These are phyloP conservation scores for Hylaea fasciaria DNA, from an alignment of 2,888 invertebrate genomes.

Conservation along the genomic window DNA sequence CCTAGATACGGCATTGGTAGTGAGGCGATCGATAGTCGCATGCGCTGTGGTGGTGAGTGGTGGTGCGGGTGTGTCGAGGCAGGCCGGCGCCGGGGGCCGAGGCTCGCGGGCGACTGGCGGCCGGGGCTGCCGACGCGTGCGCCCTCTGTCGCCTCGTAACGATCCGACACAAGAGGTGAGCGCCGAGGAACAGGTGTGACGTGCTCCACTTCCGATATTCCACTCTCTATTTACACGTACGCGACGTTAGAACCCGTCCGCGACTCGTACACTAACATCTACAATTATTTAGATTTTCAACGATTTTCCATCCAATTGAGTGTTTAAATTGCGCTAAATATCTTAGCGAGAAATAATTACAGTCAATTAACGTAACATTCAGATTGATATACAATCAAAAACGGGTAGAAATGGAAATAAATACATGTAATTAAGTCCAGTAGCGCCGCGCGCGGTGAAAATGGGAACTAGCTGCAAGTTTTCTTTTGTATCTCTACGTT, in stretches of 20 bases:
- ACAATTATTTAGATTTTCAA: background rate
- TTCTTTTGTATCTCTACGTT: slow-evolving; percentile 45
- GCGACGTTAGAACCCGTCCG: background rate
- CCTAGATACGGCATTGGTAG: slow-evolving; percentile 71
- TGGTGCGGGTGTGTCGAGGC: slow-evolving; percentile 54
- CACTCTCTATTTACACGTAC: slow-evolving; percentile 3
- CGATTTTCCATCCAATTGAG: background rate
- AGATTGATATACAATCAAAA: background rate
- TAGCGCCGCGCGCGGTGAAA: slow-evolving; percentile 56
- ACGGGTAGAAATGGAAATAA: background rate
- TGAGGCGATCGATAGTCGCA: slow-evolving; percentile 76
- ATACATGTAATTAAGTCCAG: slow-evolving; percentile 31
- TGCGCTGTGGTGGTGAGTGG: slow-evolving; percentile 65
- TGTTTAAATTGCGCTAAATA: background rate
- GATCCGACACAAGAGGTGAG: slow-evolving; percentile 44
- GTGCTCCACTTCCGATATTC: slow-evolving; percentile 24
- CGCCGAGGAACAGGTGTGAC: slow-evolving; percentile 48
- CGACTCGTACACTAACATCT: background rate
- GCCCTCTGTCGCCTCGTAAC: slow-evolving; percentile 48
- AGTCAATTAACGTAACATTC: background rate
- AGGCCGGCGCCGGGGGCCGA: slow-evolving; percentile 56
- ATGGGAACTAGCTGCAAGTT: slow-evolving; percentile 48
- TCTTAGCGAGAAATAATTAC: background rate
- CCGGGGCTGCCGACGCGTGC: slow-evolving; percentile 48
- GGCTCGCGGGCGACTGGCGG: slow-evolving; percentile 64